Evolutionary conservation across 2,797 vertebrate species (phyloP).

Genomic region (Pelodytes ibericus): DNA sequence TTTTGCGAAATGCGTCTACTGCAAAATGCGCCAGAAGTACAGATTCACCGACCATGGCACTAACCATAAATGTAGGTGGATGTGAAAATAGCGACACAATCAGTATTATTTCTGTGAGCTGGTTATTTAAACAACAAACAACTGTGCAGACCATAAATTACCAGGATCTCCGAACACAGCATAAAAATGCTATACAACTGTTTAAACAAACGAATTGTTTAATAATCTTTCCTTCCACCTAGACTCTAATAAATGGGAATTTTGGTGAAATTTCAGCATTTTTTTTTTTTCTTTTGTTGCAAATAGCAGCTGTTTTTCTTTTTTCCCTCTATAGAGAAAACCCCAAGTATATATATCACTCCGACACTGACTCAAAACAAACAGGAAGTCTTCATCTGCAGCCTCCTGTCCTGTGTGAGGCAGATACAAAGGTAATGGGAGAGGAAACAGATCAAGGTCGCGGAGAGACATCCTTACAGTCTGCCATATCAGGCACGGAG

Average conservation of each 20-base stretch:
- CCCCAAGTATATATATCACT: conserved; percentile 84
- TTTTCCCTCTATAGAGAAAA: conserved; percentile 75
- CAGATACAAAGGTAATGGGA: conserved; percentile 90
- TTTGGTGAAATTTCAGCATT: conserved; percentile 75
- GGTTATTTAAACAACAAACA: too few species aligned
- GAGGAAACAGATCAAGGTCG: conserved; percentile 80
- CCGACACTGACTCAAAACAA: conserved; percentile 86
- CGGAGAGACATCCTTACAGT: conserved; percentile 72
- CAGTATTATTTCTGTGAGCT: too few species aligned
- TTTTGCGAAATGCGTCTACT: too few species aligned
- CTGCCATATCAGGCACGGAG: conserved; percentile 64
- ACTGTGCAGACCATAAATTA: too few species aligned
- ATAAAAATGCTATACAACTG: too few species aligned
- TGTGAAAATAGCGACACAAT: too few species aligned
- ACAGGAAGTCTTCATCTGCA: conserved; percentile 89
- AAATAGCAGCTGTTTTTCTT: conserved; percentile 80
- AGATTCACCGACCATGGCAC: too few species aligned
- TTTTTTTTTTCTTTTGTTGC: conserved; percentile 75
- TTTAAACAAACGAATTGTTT: too few species aligned
- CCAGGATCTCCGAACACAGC: too few species aligned
- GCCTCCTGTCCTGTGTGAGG: conserved; percentile 74
- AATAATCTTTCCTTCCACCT: conserved; percentile 64
- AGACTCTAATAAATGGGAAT: conserved; percentile 70
- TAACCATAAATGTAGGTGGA: too few species aligned
- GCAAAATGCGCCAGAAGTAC: too few species aligned